phyloP scores from a whole-genome alignment of 2,113 vertebrate species.

The Mystacornis crossleyi region DNA sequence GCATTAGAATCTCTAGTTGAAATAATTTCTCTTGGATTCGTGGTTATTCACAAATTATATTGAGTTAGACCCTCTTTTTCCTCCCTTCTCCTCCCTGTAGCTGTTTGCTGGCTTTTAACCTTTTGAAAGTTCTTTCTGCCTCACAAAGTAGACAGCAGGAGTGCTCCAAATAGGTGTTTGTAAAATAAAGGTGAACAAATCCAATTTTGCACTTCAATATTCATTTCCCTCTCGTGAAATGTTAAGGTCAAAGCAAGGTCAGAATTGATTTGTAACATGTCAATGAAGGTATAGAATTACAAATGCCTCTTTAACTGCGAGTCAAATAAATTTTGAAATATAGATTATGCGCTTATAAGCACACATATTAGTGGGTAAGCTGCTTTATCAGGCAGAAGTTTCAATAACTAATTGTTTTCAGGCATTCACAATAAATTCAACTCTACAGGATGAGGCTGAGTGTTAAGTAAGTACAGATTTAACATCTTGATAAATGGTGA shows the following conservation, averaged over 20 bases:
- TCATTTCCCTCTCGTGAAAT: not conserved
- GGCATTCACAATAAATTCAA: not conserved
- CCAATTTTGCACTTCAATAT: not conserved
- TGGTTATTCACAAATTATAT: not conserved
- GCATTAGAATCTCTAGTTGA: too few species aligned
- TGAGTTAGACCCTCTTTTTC: not conserved
- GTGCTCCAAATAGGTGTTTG: not conserved
- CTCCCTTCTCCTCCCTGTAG: rapidly evolving
- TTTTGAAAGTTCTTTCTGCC: not conserved
- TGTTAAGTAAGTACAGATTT: not conserved
- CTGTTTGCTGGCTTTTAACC: not conserved
- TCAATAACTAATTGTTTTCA: not conserved
- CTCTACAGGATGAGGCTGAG: not conserved
- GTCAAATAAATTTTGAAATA: not conserved
- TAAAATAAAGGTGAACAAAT: not conserved
- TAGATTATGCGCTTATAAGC: not conserved
- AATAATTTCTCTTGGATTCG: not conserved
- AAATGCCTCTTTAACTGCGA: not conserved
- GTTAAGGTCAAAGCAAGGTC: not conserved
- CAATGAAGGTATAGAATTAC: not conserved
- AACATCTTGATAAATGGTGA: not conserved
- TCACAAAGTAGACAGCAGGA: not conserved
- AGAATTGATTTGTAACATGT: not conserved
- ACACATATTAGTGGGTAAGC: not conserved
- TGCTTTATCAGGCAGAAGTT: not conserved